These are phyloP conservation scores for Meteorus sp. DNA, from an alignment of 1,140 invertebrate species.

Conservation along the genomic window DNA sequence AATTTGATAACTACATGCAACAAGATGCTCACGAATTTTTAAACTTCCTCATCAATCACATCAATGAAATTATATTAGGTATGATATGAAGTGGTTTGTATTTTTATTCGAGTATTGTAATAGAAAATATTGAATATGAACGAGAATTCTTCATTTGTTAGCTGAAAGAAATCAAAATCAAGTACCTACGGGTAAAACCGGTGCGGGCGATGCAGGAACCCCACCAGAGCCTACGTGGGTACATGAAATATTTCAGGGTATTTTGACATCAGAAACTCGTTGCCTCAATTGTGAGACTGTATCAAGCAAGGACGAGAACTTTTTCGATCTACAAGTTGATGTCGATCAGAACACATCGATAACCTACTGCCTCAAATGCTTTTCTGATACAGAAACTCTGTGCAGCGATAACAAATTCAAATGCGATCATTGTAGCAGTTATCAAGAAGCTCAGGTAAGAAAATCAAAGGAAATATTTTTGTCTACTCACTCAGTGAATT, in stretches of 20 bases:
- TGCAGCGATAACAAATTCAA: slow-evolving; percentile 99
- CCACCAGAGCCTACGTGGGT: slow-evolving; percentile 96
- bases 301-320: slow-evolving; percentile 99
- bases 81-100: slow-evolving; percentile 50
- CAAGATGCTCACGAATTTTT: slow-evolving; percentile 99
- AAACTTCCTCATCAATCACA: slow-evolving; percentile 97
- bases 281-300: slow-evolving; percentile 99
- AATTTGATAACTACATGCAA: slow-evolving; percentile 99
- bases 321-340: slow-evolving; percentile 98
- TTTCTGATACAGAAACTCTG: slow-evolving; percentile 98
- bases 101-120: slow-evolving; percentile 9
- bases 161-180: slow-evolving; percentile 80
- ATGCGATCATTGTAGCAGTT: slow-evolving; percentile 98
- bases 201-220: slow-evolving; percentile 51
- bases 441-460: slow-evolving; percentile 93
- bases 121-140: slow-evolving; percentile 3
- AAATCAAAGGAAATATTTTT: slow-evolving; percentile 15
- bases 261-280: slow-evolving; percentile 96
- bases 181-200: slow-evolving; percentile 55
- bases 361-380: slow-evolving; percentile 95
- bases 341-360: slow-evolving; percentile 99
- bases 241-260: slow-evolving; percentile 99
- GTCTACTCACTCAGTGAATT: not conserved
- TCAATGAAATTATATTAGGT: slow-evolving; percentile 91
- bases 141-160: slow-evolving; percentile 45